A percentile compares a stretch with the other conserved stretches of the same genome.
Conservation (phyloP, 2,113 vertebrate species). For the Triplophysa siluroides region DNA sequence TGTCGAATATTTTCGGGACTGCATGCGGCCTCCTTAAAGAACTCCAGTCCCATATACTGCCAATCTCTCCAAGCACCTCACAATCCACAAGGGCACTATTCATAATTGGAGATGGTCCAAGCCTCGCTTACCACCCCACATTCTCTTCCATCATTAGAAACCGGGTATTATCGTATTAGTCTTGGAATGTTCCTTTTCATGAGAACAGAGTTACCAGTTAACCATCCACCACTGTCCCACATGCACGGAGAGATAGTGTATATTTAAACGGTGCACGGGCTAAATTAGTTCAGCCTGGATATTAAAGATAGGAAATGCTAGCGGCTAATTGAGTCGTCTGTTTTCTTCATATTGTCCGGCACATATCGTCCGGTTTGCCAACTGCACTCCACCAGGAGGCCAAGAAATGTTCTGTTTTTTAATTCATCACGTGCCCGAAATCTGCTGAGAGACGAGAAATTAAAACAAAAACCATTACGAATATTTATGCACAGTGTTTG, state of each 20-base stretch:
- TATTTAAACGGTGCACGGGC: background rate
- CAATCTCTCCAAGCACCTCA: conserved; percentile 34
- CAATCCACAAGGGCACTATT: conserved; percentile 38
- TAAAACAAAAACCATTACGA: background rate
- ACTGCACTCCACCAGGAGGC: background rate
- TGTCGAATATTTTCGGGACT: conserved; percentile 11
- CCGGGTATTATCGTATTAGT: conserved; percentile 56
- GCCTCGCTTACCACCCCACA: conserved; percentile 46
- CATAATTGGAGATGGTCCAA: conserved; percentile 35
- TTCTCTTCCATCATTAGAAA: conserved; percentile 52
- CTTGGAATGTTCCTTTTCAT: conserved; percentile 50
- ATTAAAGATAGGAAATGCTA: conserved; percentile 29
- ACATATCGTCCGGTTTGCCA: conserved; percentile 2
- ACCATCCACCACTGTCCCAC: conserved; percentile 26
- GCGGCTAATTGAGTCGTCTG: conserved; percentile 22
- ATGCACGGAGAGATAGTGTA: conserved; percentile 10
- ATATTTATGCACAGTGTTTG: conserved; percentile 35
- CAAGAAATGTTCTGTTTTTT: background rate
- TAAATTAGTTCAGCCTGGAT: conserved; percentile 9
- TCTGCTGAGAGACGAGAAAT: background rate
- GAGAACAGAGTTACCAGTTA: conserved; percentile 35
- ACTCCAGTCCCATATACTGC: conserved; percentile 10
- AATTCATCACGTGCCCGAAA: background rate
- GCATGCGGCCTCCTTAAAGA: conserved; percentile 21
- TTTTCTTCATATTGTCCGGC: conserved; percentile 13